A percentile compares a stretch with the other conserved stretches of the same genome.
phyloP scores from a whole-genome alignment of 1,140 invertebrate genomes.

The Anoplolepis gracilipes region DNA sequence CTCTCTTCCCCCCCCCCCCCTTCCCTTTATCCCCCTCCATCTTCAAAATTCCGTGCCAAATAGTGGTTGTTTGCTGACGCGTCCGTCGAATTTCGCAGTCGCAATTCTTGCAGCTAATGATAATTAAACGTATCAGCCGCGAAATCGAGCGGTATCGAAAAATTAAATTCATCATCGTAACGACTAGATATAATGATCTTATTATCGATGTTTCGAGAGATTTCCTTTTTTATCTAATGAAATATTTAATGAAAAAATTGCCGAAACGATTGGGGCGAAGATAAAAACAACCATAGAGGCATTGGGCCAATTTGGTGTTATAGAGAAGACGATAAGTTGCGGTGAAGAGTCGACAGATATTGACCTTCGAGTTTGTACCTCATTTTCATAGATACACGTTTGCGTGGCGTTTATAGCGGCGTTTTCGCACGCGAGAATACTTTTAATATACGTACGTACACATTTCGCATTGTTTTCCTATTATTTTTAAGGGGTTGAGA shows the following conservation, averaged over 20 bases:
- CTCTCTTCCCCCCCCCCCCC: not conserved
- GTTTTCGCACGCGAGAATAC: constrained; percentile 19
- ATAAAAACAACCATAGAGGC: constrained; percentile 7
- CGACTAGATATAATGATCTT: not conserved
- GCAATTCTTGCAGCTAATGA: not conserved
- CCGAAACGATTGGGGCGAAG: not conserved
- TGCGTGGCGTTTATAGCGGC: constrained; percentile 75
- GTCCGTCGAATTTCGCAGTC: constrained; percentile 2
- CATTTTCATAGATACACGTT: constrained; percentile 81
- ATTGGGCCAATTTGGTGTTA: constrained; percentile 31
- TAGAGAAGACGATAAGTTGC: constrained; percentile 68
- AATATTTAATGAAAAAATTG: not conserved
- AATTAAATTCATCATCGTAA: not conserved
- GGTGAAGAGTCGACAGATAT: constrained; percentile 78
- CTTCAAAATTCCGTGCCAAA: constrained; percentile 46
- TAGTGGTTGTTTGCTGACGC: constrained; percentile 51
- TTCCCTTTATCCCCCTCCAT: too few species aligned
- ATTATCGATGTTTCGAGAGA: not conserved
- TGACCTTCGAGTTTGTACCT: constrained; percentile 74
- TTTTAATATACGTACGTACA: not conserved
- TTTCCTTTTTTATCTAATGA: not conserved
- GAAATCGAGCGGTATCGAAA: not conserved
- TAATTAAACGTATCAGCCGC: not conserved
- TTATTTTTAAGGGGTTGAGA: not conserved
- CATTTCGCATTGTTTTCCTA: not conserved